These are phyloP conservation scores for Pycnomerus fuliginosus DNA, from an alignment of 2,888 invertebrate genomes.

Conservation along the genomic window DNA sequence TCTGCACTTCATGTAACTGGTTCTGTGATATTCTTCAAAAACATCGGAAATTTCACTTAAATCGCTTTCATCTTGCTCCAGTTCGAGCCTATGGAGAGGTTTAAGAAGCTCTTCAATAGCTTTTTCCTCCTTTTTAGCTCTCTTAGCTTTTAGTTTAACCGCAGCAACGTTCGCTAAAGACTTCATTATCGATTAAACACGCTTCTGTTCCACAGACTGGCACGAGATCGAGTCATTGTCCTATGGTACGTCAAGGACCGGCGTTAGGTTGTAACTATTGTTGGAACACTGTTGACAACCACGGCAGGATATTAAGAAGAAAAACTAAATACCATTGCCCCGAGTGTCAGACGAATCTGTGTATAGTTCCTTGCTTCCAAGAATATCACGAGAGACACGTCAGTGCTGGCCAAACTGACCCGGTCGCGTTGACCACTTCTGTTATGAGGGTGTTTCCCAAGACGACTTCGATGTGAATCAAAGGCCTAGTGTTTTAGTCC, in stretches of 20 bases:
- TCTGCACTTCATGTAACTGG: slow-evolving; percentile 25
- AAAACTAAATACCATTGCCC: slow-evolving; percentile 91
- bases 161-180: slow-evolving; percentile 2
- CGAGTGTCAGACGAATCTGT: slow-evolving; percentile 84
- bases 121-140: slow-evolving; percentile 3
- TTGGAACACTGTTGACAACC: slow-evolving; percentile 86
- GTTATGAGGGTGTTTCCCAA: slow-evolving; percentile 49
- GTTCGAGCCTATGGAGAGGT: slow-evolving; percentile 28
- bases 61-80: slow-evolving; percentile 21
- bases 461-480: slow-evolving; percentile 50
- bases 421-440: slow-evolving; percentile 42
- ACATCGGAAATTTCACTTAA: slow-evolving; percentile 36
- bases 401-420: slow-evolving; percentile 39
- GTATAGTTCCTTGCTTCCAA: slow-evolving; percentile 88
- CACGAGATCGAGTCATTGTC: slow-evolving; percentile 74
- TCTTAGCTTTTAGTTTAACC: not conserved
- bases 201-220: slow-evolving; percentile 46
- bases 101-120: slow-evolving; percentile 28
- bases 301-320: slow-evolving; percentile 76
- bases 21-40: slow-evolving; percentile 33
- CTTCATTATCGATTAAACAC: not conserved
- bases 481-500: too few species aligned
- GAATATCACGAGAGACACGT: slow-evolving; percentile 71
- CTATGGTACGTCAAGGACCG: slow-evolving; percentile 78
- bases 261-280: slow-evolving; percentile 87